phyloP scores from a whole-genome alignment of 2,797 vertebrate species.

The Labeo calbasu region DNA sequence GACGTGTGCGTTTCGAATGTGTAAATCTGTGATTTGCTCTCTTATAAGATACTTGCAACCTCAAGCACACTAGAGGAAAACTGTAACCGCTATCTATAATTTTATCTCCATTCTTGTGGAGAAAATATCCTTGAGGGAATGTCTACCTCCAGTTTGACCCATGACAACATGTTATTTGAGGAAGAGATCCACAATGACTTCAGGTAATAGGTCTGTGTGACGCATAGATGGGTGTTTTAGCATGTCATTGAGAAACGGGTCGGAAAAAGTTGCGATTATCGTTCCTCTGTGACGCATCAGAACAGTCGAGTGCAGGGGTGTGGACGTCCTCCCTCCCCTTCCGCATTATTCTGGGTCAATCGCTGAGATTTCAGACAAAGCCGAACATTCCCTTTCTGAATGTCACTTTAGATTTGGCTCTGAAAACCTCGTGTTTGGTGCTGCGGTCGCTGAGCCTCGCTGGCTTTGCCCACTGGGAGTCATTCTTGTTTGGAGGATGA shows the following conservation, averaged over 20 bases:
- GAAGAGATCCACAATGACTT: constrained; percentile 24
- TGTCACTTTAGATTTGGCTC: constrained; percentile 75
- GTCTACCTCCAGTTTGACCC: constrained; percentile 31
- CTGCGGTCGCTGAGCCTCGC: constrained; percentile 48
- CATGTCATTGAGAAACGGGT: background rate
- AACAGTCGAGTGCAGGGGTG: background rate
- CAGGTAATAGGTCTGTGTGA: constrained; percentile 26
- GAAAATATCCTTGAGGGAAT: constrained; percentile 30
- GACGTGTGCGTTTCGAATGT: constrained; percentile 12
- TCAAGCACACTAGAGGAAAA: background rate
- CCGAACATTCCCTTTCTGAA: constrained; percentile 65
- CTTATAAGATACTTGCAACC: background rate
- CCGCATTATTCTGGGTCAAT: constrained; percentile 77
- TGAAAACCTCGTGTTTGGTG: constrained; percentile 53
- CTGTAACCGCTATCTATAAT: constrained; percentile 7
- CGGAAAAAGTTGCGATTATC: background rate
- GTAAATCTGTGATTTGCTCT: constrained; percentile 16
- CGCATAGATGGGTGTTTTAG: background rate
- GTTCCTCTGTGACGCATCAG: background rate
- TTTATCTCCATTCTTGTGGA: constrained; percentile 8
- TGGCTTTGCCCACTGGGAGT: constrained; percentile 40
- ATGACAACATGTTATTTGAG: constrained; percentile 43
- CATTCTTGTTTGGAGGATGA: constrained; percentile 66
- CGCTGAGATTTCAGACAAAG: constrained; percentile 73
- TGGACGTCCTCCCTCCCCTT: constrained; percentile 22